phyloP scores from a whole-genome alignment of 1,140 invertebrate genomes.

The Drosophila novamexicana region DNA sequence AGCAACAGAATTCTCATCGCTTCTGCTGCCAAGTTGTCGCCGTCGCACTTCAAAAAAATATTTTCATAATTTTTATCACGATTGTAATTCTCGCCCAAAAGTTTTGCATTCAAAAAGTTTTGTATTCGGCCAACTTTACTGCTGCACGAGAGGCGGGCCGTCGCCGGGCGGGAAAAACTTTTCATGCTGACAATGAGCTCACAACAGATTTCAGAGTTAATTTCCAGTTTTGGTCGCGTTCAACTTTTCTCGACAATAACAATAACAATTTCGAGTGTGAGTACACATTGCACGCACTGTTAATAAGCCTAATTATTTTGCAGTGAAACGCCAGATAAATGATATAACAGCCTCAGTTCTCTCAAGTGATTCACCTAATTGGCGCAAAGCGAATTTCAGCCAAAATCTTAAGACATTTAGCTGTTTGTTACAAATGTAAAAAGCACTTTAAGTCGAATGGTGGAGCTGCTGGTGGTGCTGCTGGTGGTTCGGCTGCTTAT shows the following conservation, averaged over 20 bases:
- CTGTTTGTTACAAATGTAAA: conserved; percentile 31
- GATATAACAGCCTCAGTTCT: conserved; percentile 23
- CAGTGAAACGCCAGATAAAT: conserved; percentile 45
- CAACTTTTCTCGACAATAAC: conserved; percentile 63
- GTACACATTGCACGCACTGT: conserved; percentile 71
- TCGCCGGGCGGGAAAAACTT: conserved; percentile 52
- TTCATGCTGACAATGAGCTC: conserved; percentile 79
- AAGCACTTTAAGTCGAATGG: conserved; percentile 13
- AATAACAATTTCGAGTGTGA: conserved; percentile 68
- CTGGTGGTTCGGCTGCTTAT: conserved; percentile 38
- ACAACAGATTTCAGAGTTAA: conserved; percentile 82
- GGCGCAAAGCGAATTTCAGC: conserved; percentile 23
- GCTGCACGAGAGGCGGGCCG: not conserved
- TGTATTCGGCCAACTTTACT: conserved; percentile 63
- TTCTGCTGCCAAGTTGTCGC: conserved; percentile 44
- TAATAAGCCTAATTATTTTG: conserved; percentile 76
- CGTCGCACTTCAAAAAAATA: conserved; percentile 68
- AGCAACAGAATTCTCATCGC: conserved; percentile 21
- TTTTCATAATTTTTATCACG: conserved; percentile 83
- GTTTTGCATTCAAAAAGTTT: conserved; percentile 80
- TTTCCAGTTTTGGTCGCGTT: conserved; percentile 62
- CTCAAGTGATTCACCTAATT: conserved; percentile 28
- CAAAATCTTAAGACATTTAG: conserved; percentile 14
- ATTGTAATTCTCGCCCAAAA: conserved; percentile 79
- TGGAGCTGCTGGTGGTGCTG: not conserved